phyloP scores from a whole-genome alignment of 1,140 invertebrate genomes.

The Cotesia glomerata region DNA sequence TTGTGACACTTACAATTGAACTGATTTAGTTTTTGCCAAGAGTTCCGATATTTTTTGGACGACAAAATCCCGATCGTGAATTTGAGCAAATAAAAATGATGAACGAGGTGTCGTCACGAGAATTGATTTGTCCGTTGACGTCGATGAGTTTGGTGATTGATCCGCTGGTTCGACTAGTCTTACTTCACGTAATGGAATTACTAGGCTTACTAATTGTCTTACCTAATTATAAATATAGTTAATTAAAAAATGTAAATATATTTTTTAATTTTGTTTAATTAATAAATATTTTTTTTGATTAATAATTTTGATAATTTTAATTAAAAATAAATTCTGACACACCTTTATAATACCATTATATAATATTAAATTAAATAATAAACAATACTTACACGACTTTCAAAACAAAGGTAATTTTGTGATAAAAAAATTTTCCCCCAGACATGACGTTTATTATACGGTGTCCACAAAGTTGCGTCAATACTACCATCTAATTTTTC shows the following conservation, averaged over 20 bases:
- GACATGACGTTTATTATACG: conserved; percentile 90
- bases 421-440: conserved; percentile 92
- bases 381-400: conserved; percentile 79
- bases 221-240: conserved; percentile 66
- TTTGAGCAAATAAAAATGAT: conserved; percentile 88
- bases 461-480: conserved; percentile 91
- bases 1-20: conserved; percentile 6
- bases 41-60: conserved; percentile 90
- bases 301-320: no score
- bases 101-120: conserved; percentile 84
- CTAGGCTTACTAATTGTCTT: conserved; percentile 80
- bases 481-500: conserved; percentile 94
- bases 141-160: conserved; percentile 64
- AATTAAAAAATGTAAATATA: background rate
- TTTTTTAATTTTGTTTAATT: no score
- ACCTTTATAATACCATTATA: no score
- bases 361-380: background rate
- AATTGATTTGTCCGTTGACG: conserved; percentile 78
- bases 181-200: conserved; percentile 87
- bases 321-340: no score
- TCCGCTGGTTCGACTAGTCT: conserved; percentile 76
- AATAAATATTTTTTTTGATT: no score
- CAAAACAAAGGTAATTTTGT: conserved; percentile 94
- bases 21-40: conserved; percentile 66
- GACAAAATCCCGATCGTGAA: conserved; percentile 87